Percentiles rank a stretch among this genome's conserved stretches.
phyloP scores from a whole-genome alignment of 2,888 invertebrate genomes.

The Opisthograptis luteolata region DNA sequence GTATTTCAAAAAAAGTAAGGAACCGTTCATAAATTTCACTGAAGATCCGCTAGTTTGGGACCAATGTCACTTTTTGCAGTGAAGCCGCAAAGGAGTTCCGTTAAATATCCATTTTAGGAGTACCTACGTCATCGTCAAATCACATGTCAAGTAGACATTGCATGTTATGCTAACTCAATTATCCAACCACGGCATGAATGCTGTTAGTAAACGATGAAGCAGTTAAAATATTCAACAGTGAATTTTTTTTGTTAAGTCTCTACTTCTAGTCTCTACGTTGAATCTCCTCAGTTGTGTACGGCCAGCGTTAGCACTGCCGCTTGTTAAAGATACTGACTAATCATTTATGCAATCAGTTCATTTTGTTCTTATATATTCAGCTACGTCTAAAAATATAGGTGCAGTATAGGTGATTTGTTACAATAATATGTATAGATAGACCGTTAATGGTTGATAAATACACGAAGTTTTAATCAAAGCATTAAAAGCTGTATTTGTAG shows the following conservation, averaged over 20 bases:
- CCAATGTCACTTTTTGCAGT: slow-evolving; percentile 27
- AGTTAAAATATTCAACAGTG: slow-evolving; percentile 24
- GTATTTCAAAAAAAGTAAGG: too few relatives aligned
- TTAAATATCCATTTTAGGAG: slow-evolving; percentile 23
- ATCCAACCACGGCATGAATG: slow-evolving; percentile 14
- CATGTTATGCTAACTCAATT: slow-evolving; percentile 29
- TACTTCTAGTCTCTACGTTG: not conserved
- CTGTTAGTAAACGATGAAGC: slow-evolving; percentile 17
- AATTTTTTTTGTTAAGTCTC: slow-evolving; percentile 9
- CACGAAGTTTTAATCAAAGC: not conserved
- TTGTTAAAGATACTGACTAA: slow-evolving; percentile 19
- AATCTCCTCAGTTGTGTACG: slow-evolving; percentile 13
- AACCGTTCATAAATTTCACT: slow-evolving; percentile 15
- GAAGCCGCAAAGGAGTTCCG: slow-evolving; percentile 26
- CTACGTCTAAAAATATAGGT: slow-evolving; percentile 9
- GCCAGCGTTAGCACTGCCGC: slow-evolving; percentile 5
- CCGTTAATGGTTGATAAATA: not conserved
- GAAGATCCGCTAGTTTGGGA: slow-evolving; percentile 22
- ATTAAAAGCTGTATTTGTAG: not conserved
- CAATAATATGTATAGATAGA: not conserved
- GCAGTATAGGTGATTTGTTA: not conserved
- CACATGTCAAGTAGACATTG: slow-evolving; percentile 28
- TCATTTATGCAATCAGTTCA: slow-evolving; percentile 21
- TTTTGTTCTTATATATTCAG: slow-evolving; percentile 21
- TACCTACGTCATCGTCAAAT: slow-evolving; percentile 27